These are phyloP conservation scores for Mirounga angustirostris DNA, from an alignment of 2,113 vertebrate species.

Conservation along the genomic window DNA sequence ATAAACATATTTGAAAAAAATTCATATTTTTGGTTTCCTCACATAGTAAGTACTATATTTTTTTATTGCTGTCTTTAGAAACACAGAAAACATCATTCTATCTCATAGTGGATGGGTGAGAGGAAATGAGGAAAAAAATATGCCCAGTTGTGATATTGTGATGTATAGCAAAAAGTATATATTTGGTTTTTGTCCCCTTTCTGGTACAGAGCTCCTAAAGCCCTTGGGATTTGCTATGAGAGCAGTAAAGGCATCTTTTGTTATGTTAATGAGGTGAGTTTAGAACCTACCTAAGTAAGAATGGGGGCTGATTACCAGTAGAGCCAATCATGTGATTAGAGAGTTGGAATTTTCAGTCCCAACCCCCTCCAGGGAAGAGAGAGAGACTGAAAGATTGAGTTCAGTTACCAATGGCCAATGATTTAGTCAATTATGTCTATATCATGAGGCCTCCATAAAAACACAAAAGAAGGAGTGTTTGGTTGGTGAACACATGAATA, in stretches of 20 bases:
- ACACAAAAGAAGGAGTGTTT: neutral
- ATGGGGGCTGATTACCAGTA: neutral
- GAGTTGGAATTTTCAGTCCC: neutral
- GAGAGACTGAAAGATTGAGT: neutral
- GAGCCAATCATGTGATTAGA: neutral
- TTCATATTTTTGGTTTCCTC: neutral
- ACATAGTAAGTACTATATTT: neutral
- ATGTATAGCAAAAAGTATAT: neutral
- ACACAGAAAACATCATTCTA: neutral
- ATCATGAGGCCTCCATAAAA: neutral
- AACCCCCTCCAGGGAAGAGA: neutral
- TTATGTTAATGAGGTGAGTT: neutral
- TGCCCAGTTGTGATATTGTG: neutral
- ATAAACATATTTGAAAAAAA: neutral
- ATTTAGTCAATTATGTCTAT: neutral
- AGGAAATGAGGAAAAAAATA: neutral
- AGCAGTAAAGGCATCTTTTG: neutral
- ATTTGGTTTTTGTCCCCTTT: neutral
- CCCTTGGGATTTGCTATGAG: neutral
- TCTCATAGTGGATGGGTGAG: neutral
- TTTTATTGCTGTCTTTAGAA: neutral
- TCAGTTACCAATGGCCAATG: neutral
- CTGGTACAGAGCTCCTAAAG: neutral
- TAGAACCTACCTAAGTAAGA: neutral
- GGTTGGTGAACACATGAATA: neutral